Conservation (phyloP, 2,113 vertebrate genomes). For the Notechis scutatus region DNA sequence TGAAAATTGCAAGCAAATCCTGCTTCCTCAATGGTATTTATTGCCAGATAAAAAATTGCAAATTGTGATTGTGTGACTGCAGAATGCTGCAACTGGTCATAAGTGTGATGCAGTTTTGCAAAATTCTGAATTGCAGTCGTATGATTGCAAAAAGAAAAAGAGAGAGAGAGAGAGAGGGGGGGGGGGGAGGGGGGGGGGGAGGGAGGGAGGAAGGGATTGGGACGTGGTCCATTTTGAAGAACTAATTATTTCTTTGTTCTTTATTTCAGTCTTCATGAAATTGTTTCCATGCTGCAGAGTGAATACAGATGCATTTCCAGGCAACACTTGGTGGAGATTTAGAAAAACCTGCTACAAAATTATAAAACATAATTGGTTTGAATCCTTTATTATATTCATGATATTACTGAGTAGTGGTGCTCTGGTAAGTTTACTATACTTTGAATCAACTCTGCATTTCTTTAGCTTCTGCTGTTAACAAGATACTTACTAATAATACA, state of each 20-base stretch:
- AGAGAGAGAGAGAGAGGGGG: background rate
- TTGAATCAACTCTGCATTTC: background rate
- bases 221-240: background rate
- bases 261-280: slow-evolving; percentile 70
- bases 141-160: background rate
- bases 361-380: slow-evolving; percentile 91
- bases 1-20: too few species aligned
- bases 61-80: too few species aligned
- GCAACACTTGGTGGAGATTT: slow-evolving; percentile 81
- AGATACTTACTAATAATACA: background rate
- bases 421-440: slow-evolving; percentile 72
- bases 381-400: slow-evolving; percentile 94
- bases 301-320: slow-evolving; percentile 66
- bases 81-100: too few species aligned
- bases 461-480: background rate
- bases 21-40: too few species aligned
- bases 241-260: background rate
- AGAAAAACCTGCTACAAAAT: slow-evolving; percentile 92
- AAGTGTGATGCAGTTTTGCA: too few species aligned
- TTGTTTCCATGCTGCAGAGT: slow-evolving; percentile 69
- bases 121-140: background rate
- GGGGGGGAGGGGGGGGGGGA: too few species aligned
- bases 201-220: background rate
- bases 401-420: slow-evolving; percentile 91
- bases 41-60: too few species aligned